Conservation (phyloP, 2,888 invertebrate species). For the Luperina testacea region DNA sequence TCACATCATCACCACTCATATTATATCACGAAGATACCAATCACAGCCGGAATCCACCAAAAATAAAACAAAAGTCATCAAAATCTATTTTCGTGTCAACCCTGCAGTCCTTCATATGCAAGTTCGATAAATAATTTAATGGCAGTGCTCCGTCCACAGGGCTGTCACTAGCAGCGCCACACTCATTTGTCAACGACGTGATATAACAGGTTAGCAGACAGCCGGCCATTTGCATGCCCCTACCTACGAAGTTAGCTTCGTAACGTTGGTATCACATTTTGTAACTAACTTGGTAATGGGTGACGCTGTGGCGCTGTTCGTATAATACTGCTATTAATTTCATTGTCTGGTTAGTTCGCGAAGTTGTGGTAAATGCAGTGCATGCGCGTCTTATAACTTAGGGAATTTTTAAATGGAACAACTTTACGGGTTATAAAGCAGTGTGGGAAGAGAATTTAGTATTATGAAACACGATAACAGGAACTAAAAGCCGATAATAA, state of each 20-base stretch:
- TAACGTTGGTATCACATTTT: constrained; percentile 64
- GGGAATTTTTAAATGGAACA: constrained; percentile 10
- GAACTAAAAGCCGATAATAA: not conserved
- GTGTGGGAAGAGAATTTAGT: not conserved
- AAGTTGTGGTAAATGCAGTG: constrained; percentile 30
- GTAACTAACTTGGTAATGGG: constrained; percentile 62
- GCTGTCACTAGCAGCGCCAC: constrained; percentile 74
- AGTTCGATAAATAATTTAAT: constrained; percentile 74
- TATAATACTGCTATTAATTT: constrained; percentile 51
- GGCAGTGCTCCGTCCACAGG: constrained; percentile 65
- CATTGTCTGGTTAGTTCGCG: constrained; percentile 44
- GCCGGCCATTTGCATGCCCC: constrained; percentile 67
- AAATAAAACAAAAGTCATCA: constrained; percentile 31
- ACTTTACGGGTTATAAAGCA: not conserved
- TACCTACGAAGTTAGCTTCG: constrained; percentile 60
- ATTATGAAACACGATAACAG: constrained; percentile 2
- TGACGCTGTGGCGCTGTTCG: constrained; percentile 33
- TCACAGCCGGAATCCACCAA: constrained; percentile 6
- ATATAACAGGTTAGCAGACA: constrained; percentile 72
- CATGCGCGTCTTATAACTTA: constrained; percentile 24
- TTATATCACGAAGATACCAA: constrained; percentile 24
- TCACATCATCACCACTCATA: not conserved
- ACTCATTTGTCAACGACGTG: constrained; percentile 79
- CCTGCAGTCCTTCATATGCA: constrained; percentile 45
- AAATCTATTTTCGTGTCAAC: constrained; percentile 33